A percentile compares a stretch with the other conserved stretches of the same genome.
Conservation (phyloP, 2,888 invertebrate species). For the Autographa pulchrina region DNA sequence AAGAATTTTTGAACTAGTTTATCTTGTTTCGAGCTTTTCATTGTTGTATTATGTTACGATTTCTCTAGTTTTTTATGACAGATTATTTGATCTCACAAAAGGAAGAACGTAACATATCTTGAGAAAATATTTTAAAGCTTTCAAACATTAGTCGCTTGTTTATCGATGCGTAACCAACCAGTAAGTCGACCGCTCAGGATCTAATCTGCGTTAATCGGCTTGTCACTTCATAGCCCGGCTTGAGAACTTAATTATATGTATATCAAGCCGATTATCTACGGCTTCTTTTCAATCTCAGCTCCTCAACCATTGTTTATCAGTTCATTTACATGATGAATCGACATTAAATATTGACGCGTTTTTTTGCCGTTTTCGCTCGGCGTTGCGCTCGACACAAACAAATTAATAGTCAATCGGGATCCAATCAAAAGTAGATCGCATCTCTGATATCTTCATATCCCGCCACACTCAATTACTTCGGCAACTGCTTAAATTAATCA, state of each 20-base stretch:
- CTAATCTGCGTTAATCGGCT: constrained; percentile 15
- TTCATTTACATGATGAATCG: constrained; percentile 63
- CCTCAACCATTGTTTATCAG: constrained; percentile 48
- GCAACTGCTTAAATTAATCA: constrained; percentile 75
- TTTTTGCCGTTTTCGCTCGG: constrained; percentile 59
- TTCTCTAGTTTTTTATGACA: neutral
- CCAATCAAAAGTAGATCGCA: constrained; percentile 80
- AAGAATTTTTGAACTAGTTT: constrained; percentile 32
- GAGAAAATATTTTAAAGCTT: neutral
- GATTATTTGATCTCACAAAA: neutral
- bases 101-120: neutral
- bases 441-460: constrained; percentile 81
- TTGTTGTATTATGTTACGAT: neutral
- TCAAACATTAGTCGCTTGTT: neutral
- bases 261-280: constrained; percentile 19
- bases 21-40: constrained; percentile 11
- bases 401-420: constrained; percentile 79
- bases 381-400: constrained; percentile 65
- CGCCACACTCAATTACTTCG: constrained; percentile 70
- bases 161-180: neutral
- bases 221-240: constrained; percentile 17
- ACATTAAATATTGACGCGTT: constrained; percentile 63
- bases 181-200: neutral
- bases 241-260: constrained; percentile 27
- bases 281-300: constrained; percentile 24